Evolutionary conservation across 2,888 invertebrate species (phyloP).

Genomic region (Cephus runcator): DNA sequence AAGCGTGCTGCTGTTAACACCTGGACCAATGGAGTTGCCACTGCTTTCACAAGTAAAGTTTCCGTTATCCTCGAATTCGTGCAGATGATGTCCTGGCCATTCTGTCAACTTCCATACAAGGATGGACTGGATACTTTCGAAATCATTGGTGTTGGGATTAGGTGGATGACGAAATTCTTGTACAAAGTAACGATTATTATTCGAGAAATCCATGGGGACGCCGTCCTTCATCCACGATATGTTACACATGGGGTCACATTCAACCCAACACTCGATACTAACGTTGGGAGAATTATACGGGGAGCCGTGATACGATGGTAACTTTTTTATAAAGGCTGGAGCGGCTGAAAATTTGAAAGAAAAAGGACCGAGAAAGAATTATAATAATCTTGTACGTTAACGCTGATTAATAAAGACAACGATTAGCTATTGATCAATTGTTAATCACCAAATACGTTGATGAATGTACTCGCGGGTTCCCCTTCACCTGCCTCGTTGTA

Average conservation of each 20-base stretch:
- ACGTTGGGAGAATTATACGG: constrained; percentile 77
- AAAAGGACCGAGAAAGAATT: constrained; percentile 17
- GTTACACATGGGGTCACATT: constrained; percentile 87
- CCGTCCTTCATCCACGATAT: constrained; percentile 88
- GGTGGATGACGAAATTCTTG: constrained; percentile 76
- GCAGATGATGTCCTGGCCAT: constrained; percentile 83
- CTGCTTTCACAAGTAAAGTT: constrained; percentile 87
- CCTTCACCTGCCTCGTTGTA: constrained; percentile 87
- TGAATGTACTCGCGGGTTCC: constrained; percentile 73
- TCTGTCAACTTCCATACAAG: constrained; percentile 89
- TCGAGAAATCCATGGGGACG: constrained; percentile 71
- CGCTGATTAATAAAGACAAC: constrained; percentile 41
- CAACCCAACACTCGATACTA: constrained; percentile 85
- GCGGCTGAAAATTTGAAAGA: constrained; percentile 74
- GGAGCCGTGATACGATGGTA: constrained; percentile 84
- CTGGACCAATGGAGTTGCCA: constrained; percentile 79
- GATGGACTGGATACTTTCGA: constrained; percentile 89
- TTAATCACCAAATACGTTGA: constrained; percentile 76
- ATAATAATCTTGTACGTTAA: constrained; percentile 54
- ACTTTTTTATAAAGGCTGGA: constrained; percentile 86
- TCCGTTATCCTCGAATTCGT: constrained; percentile 77
- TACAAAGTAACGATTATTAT: constrained; percentile 75
- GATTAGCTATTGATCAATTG: constrained; percentile 19
- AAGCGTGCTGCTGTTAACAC: constrained; percentile 85
- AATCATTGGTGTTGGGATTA: constrained; percentile 84